Evolutionary conservation across 2,888 invertebrate genomes (phyloP).

Genomic region (Archips xylosteana): DNA sequence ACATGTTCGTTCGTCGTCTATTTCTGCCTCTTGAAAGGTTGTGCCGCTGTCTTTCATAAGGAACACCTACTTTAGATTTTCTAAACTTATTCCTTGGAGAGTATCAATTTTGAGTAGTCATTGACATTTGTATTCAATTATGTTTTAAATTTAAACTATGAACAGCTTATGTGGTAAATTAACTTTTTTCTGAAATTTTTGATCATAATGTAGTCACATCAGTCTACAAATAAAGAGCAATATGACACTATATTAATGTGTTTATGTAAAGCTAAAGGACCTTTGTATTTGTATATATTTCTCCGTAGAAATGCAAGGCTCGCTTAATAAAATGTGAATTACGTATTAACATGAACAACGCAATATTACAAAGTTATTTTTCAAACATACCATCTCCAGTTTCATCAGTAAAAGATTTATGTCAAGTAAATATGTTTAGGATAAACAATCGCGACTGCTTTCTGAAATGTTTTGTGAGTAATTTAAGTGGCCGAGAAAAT

Average conservation of each 20-base stretch:
- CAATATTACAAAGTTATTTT: neutral
- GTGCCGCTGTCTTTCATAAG: neutral
- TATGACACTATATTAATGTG: neutral
- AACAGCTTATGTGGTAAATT: no score
- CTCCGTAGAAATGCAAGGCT: neutral
- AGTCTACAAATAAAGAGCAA: neutral
- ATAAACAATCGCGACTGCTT: neutral
- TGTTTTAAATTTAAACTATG: no score
- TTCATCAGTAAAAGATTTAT: neutral
- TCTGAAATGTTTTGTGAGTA: neutral
- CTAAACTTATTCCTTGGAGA: neutral
- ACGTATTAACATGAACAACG: slow-evolving; percentile 10
- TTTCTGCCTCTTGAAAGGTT: neutral
- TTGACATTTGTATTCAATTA: no score
- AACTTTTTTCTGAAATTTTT: neutral
- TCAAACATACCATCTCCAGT: neutral
- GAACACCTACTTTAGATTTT: neutral
- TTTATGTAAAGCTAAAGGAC: neutral
- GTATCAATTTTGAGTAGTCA: no score
- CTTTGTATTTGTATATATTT: neutral
- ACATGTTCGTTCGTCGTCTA: slow-evolving; percentile 18
- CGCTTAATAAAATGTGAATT: slow-evolving; percentile 1
- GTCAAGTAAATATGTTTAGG: neutral
- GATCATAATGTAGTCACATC: neutral
- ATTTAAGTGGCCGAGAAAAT: neutral